Base-by-base conservation (phyloP, 2,113 vertebrate genomes). In the Nothocercus julius region DNA sequence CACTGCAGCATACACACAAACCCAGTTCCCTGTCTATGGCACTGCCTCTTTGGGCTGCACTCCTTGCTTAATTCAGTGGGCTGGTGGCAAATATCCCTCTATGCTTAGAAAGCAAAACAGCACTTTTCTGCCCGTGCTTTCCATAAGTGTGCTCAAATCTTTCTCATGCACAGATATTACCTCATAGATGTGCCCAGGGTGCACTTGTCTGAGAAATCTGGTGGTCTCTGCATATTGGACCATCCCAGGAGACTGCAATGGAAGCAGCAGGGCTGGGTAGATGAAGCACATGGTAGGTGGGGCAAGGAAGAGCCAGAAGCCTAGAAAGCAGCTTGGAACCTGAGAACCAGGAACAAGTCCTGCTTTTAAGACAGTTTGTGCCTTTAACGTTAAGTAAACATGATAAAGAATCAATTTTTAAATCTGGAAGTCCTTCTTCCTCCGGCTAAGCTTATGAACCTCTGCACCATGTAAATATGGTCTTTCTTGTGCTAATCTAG, bases 31-130 rank as follows among this genome's bases (percentile, higher is more conserved):
- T 1, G 34, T 16, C 49, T 49, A 13, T 18, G 36, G 67, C 0
- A 0, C 16, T 44, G 36, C 21, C 36, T 87, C 56, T 70, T 4
- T 2, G 0, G 0, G 20, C 17, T 82, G 28, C 61, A 76, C 30
- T 17, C 58, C 56, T 73, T 62, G n/a, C 21, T 63, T 32, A 38
- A n/a, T 36, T 6, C 18, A 45, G 5, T 4, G 49, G 82, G 36
- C n/a, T 69, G 44, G 27, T 49, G 18, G 40, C 11, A 82, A 78
- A 20, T 62, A 54, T 17, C n/a, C 28, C 14, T 30, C 4, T 0
- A 36, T 24, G 63, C 27, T 69, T 36, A 85, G 62, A 53, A 75
- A 76, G 28, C 2, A 32, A 81, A 81, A 81, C 21, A 38, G 15
- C 44, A 64, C 24, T 5, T 1, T 5, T 15, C 8, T 45, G 27